phyloP scores from a whole-genome alignment of 2,888 invertebrate genomes.

The Thecocarcelia acutangulata region DNA sequence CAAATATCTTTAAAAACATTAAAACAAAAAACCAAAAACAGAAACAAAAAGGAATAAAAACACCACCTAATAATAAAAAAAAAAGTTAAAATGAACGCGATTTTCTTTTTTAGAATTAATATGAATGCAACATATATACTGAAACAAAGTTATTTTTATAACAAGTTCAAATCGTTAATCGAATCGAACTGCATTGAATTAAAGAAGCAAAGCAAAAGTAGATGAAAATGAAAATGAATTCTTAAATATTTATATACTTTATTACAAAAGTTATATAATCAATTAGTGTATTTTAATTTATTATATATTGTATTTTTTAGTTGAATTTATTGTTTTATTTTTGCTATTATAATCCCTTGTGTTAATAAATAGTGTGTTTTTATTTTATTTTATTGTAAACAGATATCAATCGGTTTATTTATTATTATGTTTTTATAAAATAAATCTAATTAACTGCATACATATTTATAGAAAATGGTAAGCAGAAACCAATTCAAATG shows the following conservation, averaged over 20 bases:
- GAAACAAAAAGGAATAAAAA: constrained; percentile 29
- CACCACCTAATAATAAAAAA: constrained; percentile 55
- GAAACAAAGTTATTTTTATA: constrained; percentile 52
- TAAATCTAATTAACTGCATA: constrained; percentile 10
- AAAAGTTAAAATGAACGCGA: too few relatives aligned
- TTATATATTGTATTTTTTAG: constrained; percentile 54
- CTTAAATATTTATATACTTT: constrained; percentile 32
- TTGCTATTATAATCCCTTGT: constrained; percentile 25
- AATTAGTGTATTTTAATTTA: constrained; percentile 50
- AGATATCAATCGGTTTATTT: constrained; percentile 3
- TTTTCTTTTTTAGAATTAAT: constrained; percentile 40
- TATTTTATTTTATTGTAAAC: constrained; percentile 31
- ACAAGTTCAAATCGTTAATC: constrained; percentile 21
- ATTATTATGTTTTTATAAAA: constrained; percentile 12
- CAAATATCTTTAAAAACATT: constrained; percentile 1
- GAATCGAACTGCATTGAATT: background rate
- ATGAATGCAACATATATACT: constrained; percentile 21
- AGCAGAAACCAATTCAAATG: constrained; percentile 31
- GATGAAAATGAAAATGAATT: constrained; percentile 34
- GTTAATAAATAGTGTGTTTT: constrained; percentile 47
- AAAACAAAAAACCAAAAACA: constrained; percentile 8
- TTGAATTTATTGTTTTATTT: constrained; percentile 61
- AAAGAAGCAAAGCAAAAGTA: constrained; percentile 23
- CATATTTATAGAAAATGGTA: constrained; percentile 29
- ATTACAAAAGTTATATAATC: constrained; percentile 12